Evolutionary conservation across 2,888 invertebrate genomes (phyloP), one percentile per base, ranked within the genome.

Genomic region (Agonopterix subpropinquella): DNA sequence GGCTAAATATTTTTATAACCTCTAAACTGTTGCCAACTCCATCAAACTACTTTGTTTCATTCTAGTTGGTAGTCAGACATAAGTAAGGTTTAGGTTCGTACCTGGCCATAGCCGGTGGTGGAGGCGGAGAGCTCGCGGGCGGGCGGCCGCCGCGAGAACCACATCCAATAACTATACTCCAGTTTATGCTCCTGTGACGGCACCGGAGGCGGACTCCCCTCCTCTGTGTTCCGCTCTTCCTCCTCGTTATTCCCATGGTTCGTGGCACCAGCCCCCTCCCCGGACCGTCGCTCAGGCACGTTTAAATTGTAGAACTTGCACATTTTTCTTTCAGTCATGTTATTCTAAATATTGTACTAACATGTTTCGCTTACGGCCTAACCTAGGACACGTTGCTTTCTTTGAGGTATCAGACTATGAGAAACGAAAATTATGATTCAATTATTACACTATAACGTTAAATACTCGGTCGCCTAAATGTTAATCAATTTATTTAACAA

Each of bases 131-230:
- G 74, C 48, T 87, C 85, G 57, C 87, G 75, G 56, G 86, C 74
- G 54, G 86, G 83, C 37, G 90, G 90, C 65, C 91, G 89, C 60
- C 90, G 80, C 43, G 91, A 90, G 73, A 92, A 97, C 98, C 98
- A 98, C 78, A 98, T 90, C 85, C 96, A 96, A 81, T 98, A 98
- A 59, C 94, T 93, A 87, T 95, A 96, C 81, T 98, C 97, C 67
- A 98, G 89, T 78, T 94, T 94, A 81, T 98, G 98, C 84, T 98
- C 97, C 60, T 94, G 93, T 55, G 94, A 92, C 52, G 93, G 94
- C 73, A 96, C 94, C 53, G 72, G 71, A 36, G 82, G 85, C 49
- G 83, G 73, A 53, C 70, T 57, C 44, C 78, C 73, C 44, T 84
- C 83, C 7, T 85, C 84, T 15, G 67, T 57, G 50, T 72, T 74